A percentile compares a stretch with the other conserved stretches of the same genome.
phyloP scores from a whole-genome alignment of 2,888 invertebrate genomes.

The Hydroisotoma schaefferi region DNA sequence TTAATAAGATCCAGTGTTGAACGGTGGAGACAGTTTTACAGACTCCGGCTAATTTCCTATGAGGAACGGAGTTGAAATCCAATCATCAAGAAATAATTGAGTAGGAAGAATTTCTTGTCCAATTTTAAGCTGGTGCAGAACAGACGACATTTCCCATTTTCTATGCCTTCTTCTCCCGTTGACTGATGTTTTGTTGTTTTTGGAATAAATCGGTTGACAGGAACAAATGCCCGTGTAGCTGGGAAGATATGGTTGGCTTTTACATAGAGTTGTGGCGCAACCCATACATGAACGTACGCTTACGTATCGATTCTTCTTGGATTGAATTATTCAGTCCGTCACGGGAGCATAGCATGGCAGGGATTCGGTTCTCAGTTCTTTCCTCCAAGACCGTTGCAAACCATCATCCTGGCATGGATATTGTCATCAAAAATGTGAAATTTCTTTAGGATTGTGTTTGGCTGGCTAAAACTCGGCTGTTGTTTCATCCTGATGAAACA shows the following conservation, averaged over 20 bases:
- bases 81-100: constrained; percentile 6
- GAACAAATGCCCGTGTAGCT: constrained; percentile 6
- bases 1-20: constrained; percentile 4
- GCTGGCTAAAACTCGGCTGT: constrained; percentile 1
- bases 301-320: constrained; percentile 11
- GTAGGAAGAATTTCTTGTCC: neutral
- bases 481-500: neutral
- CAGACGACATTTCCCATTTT: neutral
- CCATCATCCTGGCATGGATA: too few relatives aligned
- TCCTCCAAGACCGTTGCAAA: too few relatives aligned
- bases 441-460: too few relatives aligned
- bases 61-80: neutral
- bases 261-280: neutral
- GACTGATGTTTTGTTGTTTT: constrained; percentile 17
- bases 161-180: constrained; percentile 4
- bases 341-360: neutral
- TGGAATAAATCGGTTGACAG: constrained; percentile 15
- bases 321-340: constrained; percentile 13
- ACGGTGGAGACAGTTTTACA: neutral
- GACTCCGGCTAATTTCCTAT: constrained; percentile 8
- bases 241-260: too few relatives aligned
- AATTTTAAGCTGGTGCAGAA: neutral
- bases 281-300: neutral
- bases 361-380: neutral
- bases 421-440: too few relatives aligned